Base-by-base conservation (phyloP, 92 coral and sea anemone genomes). In the Parazoanthus atlanticus region DNA sequence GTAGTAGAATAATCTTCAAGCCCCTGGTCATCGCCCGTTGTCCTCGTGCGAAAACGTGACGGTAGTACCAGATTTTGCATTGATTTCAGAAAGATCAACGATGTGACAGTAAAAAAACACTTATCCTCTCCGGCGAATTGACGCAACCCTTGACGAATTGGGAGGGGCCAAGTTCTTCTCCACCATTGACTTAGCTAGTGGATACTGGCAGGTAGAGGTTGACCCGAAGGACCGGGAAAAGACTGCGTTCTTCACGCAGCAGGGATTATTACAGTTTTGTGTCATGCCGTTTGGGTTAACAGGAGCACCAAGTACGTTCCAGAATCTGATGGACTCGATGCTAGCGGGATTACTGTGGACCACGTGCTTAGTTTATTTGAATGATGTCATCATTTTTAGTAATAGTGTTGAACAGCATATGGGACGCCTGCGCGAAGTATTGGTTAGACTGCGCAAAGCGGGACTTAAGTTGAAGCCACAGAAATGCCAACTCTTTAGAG, bases 221-320 rank as follows among this genome's bases (percentile, higher is more conserved):
- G 85, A 85, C 25, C 80, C 80, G 46, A 74, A 26, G 54, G 89
- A 90, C 74, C 89, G 74, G 34, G 61, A 86, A 52, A 86, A 78
- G 90, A 78, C 85, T 78, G 78, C 71, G 66, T 88, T 78, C 41
- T 5, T 47, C 31, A 78, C 90, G 23, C 85, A 13, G 33, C 92
- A 90, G 19, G 93, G 91, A 23, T 76, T 88, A 28, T 88, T 82
- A 43, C 74, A 91, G 81, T 89, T 85, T 70, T 89, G 90, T 30
- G 93, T 88, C 8, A 91, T 85, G 91, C 88, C 88, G 2, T 91
- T 91, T 32, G 91, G 90, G 56, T 82, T 88, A 28, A 82, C 86
- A 32, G 87, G 83, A 61, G 91, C 89, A 0, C 89, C 87, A 56
- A 71, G 89, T 8, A 91, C 93, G 3, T 91, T 88, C 83, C 80